Evolutionary conservation across 1,140 invertebrate species (phyloP), one percentile per base, ranked within the genome.

Genomic region (Macrostomum lignano): DNA sequence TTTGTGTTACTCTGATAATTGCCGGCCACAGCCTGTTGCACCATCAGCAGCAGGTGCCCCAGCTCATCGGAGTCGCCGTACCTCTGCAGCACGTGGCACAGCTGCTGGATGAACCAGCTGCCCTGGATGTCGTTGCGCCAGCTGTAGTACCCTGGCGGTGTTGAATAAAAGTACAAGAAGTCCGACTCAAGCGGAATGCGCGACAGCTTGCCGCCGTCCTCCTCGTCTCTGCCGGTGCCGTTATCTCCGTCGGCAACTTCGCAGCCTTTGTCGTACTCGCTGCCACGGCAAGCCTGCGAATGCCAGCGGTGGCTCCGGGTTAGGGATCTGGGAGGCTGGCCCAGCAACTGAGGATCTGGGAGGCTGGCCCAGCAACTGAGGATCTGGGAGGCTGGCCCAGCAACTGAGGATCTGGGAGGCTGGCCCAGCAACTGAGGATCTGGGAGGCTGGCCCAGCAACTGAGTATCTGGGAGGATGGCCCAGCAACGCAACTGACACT

Each of bases 91-190:
- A 81, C 73, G 9, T 68, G 55, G 44, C 72, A 74, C 1, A 94
- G 57, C 2, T 78, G 72, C 62, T 93, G 81, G 54, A 93, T 73
- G 46, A 88, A 93, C 84, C 84, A 94, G 1, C 81, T 88, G 7
- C 56, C 56, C 24, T 48, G 58, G 7, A 71, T 72, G 7, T 76
- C 81, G 47, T 91, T 91, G 37, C 82, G 66, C 84, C 84, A 94
- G 1, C 81, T 86, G 55, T 71, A 93, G 54, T 67, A 77, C 37
- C 76, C 75, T 75, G 31, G 19, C 23, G 19, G 72, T 15, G 81
- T 86, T 6, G 78, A 86, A 53, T 81, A 91, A 10, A 72, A 73
- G 46, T 91, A 74, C 7, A 93, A 59, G 55, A 88, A 82, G 53
- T 93, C 82, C 15, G 82, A 81, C 55, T 82, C 73, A 35, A 69